These are phyloP conservation scores for Masticophis lateralis DNA, from an alignment of 2,797 vertebrate genomes.

Conservation along the genomic window DNA sequence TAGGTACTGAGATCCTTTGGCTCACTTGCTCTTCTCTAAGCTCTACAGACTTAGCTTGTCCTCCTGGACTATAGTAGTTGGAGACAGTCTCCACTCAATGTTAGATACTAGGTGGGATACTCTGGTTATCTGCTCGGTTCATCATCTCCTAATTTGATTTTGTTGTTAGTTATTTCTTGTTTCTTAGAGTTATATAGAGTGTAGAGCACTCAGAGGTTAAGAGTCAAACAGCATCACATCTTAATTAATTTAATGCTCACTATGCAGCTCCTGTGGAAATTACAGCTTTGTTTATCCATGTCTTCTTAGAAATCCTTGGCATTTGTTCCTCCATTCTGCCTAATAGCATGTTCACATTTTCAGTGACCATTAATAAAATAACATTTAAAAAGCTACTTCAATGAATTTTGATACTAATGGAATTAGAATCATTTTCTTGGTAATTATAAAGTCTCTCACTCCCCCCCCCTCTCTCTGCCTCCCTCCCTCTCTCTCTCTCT, in stretches of 20 bases:
- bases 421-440: background rate
- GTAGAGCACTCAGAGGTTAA: background rate
- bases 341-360: background rate
- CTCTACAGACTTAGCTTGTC: background rate
- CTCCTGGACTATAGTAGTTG: background rate
- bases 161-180: background rate
- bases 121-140: background rate
- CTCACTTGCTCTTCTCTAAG: background rate
- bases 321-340: background rate
- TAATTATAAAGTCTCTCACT: background rate
- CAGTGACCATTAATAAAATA: background rate
- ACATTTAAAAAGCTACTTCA: background rate
- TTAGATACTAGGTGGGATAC: background rate
- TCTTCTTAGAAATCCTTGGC: background rate
- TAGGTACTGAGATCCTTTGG: background rate
- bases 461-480: rapidly evolving
- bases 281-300: background rate
- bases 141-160: background rate
- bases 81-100: background rate
- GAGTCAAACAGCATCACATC: background rate
- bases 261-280: background rate
- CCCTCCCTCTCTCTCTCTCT: no score
- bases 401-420: background rate
- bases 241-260: background rate
- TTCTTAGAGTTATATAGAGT: background rate